Percentiles rank a stretch among this genome's conserved stretches.
These are phyloP conservation scores for Anodontia alba DNA, from an alignment of 2,888 invertebrate genomes.

Conservation along the genomic window DNA sequence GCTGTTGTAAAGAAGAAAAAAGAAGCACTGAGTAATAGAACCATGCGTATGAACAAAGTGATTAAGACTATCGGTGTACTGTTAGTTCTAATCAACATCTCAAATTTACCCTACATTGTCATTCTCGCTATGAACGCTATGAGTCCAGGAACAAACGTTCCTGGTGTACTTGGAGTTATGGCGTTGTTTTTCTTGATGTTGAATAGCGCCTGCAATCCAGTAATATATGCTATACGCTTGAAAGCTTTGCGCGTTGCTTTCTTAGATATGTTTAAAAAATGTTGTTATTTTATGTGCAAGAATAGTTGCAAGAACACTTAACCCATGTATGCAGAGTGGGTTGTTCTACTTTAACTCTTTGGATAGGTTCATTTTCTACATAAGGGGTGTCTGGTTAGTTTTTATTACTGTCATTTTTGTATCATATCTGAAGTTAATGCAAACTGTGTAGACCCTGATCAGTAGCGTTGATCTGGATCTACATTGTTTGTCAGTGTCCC, in stretches of 20 bases:
- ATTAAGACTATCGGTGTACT: conserved; percentile 28
- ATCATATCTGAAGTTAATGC: too few species aligned
- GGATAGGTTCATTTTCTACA: too few species aligned
- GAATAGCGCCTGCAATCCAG: conserved; percentile 27
- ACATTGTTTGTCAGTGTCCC: too few species aligned
- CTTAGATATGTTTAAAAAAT: conserved; percentile 2
- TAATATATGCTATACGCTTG: conserved; percentile 28
- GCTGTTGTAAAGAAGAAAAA: too few species aligned
- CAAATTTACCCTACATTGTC: conserved; percentile 24
- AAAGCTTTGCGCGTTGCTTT: conserved; percentile 19
- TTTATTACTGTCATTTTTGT: too few species aligned
- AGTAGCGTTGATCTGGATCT: too few species aligned
- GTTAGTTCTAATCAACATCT: conserved; percentile 15
- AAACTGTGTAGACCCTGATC: too few species aligned
- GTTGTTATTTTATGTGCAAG: background rate
- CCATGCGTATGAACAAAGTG: background rate
- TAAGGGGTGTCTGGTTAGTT: too few species aligned
- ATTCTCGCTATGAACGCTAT: background rate
- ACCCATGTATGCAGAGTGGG: too few species aligned
- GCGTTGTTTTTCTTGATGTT: conserved; percentile 23
- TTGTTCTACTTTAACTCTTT: too few species aligned
- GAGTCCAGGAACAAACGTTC: background rate
- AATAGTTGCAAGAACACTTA: background rate
- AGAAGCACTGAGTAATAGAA: background rate
- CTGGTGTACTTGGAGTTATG: conserved; percentile 4